Conservation (phyloP, 2,113 vertebrate species). For the Phalacrocorax brasilianus region DNA sequence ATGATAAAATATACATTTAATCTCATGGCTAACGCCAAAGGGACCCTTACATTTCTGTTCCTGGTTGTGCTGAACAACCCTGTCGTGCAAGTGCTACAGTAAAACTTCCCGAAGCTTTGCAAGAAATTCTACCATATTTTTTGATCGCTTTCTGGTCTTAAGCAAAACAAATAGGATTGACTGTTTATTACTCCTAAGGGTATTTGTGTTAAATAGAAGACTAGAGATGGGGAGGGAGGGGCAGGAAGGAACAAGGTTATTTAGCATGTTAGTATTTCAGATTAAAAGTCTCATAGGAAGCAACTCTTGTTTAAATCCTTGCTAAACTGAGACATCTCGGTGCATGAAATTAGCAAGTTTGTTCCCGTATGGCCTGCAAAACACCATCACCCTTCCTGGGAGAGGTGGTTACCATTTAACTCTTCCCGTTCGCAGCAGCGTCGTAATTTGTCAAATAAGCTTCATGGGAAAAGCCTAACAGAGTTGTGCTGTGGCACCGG, state of each 20-base stretch:
- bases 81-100: neutral
- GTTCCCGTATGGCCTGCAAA: neutral
- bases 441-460: neutral
- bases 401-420: neutral
- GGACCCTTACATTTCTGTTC: neutral
- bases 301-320: neutral
- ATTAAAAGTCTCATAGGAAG: neutral
- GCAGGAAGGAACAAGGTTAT: neutral
- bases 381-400: accelerated
- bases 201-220: neutral
- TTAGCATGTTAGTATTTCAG: neutral
- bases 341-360: neutral
- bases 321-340: neutral
- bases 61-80: neutral
- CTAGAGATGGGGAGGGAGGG: neutral
- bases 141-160: neutral
- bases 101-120: neutral
- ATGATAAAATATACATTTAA: neutral
- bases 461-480: neutral
- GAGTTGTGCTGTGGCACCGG: neutral
- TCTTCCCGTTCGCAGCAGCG: neutral
- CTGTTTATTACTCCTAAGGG: neutral
- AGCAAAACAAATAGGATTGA: neutral
- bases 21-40: neutral
- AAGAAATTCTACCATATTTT: neutral